Percentiles rank a stretch among this genome's conserved stretches.
Evolutionary conservation across 2,888 invertebrate genomes (phyloP).

Genomic region (Apotomis capreana): DNA sequence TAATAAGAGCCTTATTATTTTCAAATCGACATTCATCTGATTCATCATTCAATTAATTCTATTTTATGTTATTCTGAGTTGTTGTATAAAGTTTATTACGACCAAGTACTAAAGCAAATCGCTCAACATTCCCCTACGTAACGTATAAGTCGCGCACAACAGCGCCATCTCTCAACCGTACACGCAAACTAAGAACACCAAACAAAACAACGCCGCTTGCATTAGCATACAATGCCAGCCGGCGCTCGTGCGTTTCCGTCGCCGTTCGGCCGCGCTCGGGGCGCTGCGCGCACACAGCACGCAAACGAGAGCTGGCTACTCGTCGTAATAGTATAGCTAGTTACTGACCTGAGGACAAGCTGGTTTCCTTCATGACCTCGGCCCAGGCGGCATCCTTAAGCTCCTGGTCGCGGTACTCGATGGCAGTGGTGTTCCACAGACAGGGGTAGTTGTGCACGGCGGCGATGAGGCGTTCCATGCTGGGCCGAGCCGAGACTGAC

Average conservation of each 20-base stretch:
- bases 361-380: constrained; percentile 77
- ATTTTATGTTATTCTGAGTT: no score
- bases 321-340: no score
- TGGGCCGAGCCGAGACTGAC: constrained; percentile 45
- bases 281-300: neutral
- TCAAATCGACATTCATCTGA: no score
- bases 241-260: constrained; percentile 17
- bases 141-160: no score
- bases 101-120: no score
- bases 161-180: no score
- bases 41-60: no score
- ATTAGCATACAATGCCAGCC: constrained; percentile 12
- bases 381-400: constrained; percentile 79
- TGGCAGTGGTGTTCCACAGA: constrained; percentile 78
- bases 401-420: constrained; percentile 80
- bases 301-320: neutral
- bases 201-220: constrained; percentile 48
- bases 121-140: no score
- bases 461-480: constrained; percentile 77
- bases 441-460: constrained; percentile 77
- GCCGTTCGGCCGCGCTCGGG: constrained; percentile 49
- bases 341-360: constrained; percentile 71
- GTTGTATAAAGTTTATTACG: no score
- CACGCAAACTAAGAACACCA: no score
- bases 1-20: no score